Base-by-base conservation (phyloP, 2,888 invertebrate genomes). In the Atherix ibis region DNA sequence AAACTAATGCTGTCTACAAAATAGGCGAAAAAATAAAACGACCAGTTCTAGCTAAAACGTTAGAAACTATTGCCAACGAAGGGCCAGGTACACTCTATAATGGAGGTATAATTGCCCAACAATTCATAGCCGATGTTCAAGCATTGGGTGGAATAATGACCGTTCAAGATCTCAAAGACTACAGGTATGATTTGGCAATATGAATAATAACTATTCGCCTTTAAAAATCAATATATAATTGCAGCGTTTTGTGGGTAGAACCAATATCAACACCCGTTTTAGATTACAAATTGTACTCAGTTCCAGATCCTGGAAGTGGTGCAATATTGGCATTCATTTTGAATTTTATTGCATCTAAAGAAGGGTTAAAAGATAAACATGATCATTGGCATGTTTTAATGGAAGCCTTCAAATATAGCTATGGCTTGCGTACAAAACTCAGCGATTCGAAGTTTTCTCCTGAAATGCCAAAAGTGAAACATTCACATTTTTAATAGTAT, bases 401-500 rank as follows among this genome's bases (percentile, higher is more conserved):
- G 5, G 95, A 97, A 56, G 71, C 82, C 4, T 84, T 89, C 61
- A 97, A 97, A 58, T 92, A 78, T 64, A 91, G 81, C 13, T 92
- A 82, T 57, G 92, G 85, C 2, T 72, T 76, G 50, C 66, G 94
- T 44, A 82, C 84, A 2, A 71, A 76, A 43, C 64, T 97, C 40
- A 94, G 84, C 2, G 95, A 95, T 64, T 63, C 6, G 6, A 10
- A 6, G 22, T 22, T 22, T 22, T 6, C n/a, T n/a, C n/a, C n/a
- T n/a, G n/a, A n/a, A n/a, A n/a, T n/a, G n/a, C n/a, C n/a, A n/a
- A n/a, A n/a, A n/a, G n/a, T n/a, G n/a, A n/a, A n/a, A n/a, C n/a
- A n/a, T n/a, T n/a, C n/a, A n/a, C n/a, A n/a, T n/a, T n/a, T n/a
- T n/a, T n/a, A n/a, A n/a, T n/a, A n/a, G n/a, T n/a, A n/a, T n/a